phyloP scores from a whole-genome alignment of 1,140 invertebrate genomes.

The Drosophila simulans region DNA sequence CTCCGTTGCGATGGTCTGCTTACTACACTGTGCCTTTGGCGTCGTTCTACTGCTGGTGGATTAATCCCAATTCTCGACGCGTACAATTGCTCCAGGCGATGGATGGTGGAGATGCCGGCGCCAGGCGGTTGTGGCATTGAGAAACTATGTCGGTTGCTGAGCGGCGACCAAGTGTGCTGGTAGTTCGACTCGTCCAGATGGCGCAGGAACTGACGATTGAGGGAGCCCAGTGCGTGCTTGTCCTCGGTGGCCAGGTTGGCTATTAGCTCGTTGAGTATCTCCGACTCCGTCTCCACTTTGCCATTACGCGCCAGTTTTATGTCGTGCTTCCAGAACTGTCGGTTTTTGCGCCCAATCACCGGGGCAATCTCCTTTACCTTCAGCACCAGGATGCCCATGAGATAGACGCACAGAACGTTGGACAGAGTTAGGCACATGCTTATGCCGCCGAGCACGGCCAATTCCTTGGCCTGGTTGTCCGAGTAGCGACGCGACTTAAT shows the following conservation, averaged over 20 bases:
- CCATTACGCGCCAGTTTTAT: slow-evolving; percentile 86
- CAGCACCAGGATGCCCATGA: slow-evolving; percentile 88
- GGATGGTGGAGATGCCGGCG: slow-evolving; percentile 55
- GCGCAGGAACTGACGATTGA: slow-evolving; percentile 61
- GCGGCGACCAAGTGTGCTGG: slow-evolving; percentile 80
- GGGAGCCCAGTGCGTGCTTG: slow-evolving; percentile 43
- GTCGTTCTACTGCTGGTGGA: neutral
- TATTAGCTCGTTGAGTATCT: slow-evolving; percentile 72
- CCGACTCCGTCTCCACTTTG: slow-evolving; percentile 51
- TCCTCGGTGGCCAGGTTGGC: slow-evolving; percentile 66
- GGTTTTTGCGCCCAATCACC: slow-evolving; percentile 85
- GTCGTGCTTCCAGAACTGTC: slow-evolving; percentile 89
- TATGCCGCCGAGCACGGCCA: slow-evolving; percentile 87
- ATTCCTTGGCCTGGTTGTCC: slow-evolving; percentile 86
- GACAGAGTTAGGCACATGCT: slow-evolving; percentile 89
- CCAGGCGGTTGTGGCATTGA: slow-evolving; percentile 25
- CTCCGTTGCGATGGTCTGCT: slow-evolving; percentile 40
- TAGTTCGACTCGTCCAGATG: slow-evolving; percentile 62
- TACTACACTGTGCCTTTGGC: slow-evolving; percentile 38
- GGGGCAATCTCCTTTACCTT: slow-evolving; percentile 92
- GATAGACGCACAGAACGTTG: slow-evolving; percentile 90
- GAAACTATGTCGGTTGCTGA: slow-evolving; percentile 60
- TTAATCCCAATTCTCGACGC: slow-evolving; percentile 32
- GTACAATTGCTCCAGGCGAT: slow-evolving; percentile 71
- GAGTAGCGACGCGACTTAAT: slow-evolving; percentile 85